Evolutionary conservation across 2,113 vertebrate genomes (phyloP), one percentile per base, ranked within the genome.

Genomic region (Mormoops blainvillei): DNA sequence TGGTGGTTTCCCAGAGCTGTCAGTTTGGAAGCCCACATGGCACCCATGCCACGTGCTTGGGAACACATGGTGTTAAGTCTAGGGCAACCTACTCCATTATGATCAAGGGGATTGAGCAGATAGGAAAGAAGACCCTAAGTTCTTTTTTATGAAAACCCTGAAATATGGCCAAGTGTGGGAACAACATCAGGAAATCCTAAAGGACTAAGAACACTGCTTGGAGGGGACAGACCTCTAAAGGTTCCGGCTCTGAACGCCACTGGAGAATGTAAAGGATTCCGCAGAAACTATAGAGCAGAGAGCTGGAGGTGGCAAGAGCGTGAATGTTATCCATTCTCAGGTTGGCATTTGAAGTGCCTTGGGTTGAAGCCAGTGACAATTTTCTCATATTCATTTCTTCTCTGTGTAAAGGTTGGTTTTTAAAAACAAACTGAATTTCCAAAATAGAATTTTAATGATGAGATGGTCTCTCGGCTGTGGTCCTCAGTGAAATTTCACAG

Each of bases 401-500:
- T 94, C 77, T 41, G 26, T 48, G 67, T 45, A 83, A 90, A 73
- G 18, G 22, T 67, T 81, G 10, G 45, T 26, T 88, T 95, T 94
- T 15, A 31, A 65, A 65, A 90, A 54, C 94, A 92, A 93, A 61
- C 54, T 71, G 22, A 71, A 84, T 88, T 94, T 95, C 45, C 58
- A 43, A 87, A 97, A 84, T 83, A 74, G 28, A 76, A 54, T 78
- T 87, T 96, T 89, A 94, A 82, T 82, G 91, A 82, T 81, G 67
- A 97, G 71, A 28, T 86, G 18, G 26, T 54, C 43, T 67, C 26
- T 77, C 33, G 15, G 50, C 16, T 92, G 19, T 41, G 50, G 31
- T 84, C 88, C 83, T 94, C 31, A 54, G 70, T 87, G 58, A 94
- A 88, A 82, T 92, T 91, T 94, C 78, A 90, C 76, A 63, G 81